Conservation (phyloP, 2,888 invertebrate genomes). For the Autographa pulchrina region DNA sequence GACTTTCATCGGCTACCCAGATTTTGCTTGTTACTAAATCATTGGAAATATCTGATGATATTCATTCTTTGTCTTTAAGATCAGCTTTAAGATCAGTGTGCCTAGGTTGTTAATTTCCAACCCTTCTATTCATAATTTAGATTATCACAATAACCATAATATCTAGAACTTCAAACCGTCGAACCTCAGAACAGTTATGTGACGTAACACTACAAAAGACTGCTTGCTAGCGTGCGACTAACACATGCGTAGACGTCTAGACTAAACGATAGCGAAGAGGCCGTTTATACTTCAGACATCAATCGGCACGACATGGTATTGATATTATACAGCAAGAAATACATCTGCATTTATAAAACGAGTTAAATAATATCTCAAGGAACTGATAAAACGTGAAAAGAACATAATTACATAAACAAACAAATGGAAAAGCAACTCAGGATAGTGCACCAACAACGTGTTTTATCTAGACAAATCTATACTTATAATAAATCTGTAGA, state of each 20-base stretch:
- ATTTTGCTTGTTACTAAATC: too few species aligned
- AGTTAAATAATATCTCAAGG: neutral
- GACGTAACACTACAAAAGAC: neutral
- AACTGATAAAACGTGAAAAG: conserved; percentile 2
- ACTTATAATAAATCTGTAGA: too few species aligned
- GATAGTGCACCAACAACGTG: neutral
- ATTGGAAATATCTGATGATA: too few species aligned
- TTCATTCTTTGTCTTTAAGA: too few species aligned
- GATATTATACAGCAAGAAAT: neutral
- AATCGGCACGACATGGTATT: conserved; percentile 5
- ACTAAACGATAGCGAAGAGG: conserved; percentile 6
- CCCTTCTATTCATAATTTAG: too few species aligned
- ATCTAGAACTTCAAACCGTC: too few species aligned
- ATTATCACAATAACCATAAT: too few species aligned
- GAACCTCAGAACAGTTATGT: neutral
- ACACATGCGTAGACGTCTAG: conserved; percentile 59
- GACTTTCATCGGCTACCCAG: neutral
- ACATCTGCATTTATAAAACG: too few species aligned
- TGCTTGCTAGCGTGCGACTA: conserved; percentile 5
- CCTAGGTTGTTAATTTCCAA: too few species aligned
- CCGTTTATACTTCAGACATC: conserved; percentile 6
- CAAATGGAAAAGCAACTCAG: neutral
- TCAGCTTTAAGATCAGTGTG: too few species aligned
- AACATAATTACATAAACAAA: neutral
- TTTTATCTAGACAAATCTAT: too few species aligned